A percentile compares a stretch with the other conserved stretches of the same genome.
These are phyloP conservation scores for Amaurobius ferox DNA, from an alignment of 2,888 invertebrate genomes.

Conservation along the genomic window DNA sequence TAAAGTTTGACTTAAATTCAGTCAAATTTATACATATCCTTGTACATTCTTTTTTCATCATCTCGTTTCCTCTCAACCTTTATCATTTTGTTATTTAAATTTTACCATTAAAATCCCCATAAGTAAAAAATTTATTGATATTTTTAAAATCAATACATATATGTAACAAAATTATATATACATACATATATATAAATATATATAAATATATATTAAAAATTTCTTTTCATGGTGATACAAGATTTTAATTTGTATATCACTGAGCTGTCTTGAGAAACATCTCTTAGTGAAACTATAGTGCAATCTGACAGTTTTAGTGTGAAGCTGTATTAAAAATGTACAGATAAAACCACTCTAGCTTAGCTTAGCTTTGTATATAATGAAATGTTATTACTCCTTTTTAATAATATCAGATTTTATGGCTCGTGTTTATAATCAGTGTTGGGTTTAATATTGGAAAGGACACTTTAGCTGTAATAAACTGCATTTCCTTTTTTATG, in stretches of 20 bases:
- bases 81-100: too few relatives aligned
- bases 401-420: conserved; percentile 64
- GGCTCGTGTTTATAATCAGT: conserved; percentile 56
- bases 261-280: conserved; percentile 11
- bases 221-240: not conserved
- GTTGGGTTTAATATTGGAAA: conserved; percentile 28
- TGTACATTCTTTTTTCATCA: too few relatives aligned
- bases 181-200: too few relatives aligned
- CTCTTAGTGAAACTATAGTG: conserved; percentile 44
- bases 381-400: conserved; percentile 62
- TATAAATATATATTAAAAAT: not conserved
- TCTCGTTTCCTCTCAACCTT: too few relatives aligned
- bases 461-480: conserved; percentile 12
- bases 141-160: too few relatives aligned
- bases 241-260: conserved; percentile 14
- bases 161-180: too few relatives aligned
- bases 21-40: too few relatives aligned
- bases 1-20: too few relatives aligned
- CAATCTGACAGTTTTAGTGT: conserved; percentile 55
- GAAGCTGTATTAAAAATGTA: conserved; percentile 59
- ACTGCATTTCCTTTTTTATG: not conserved
- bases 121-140: too few relatives aligned
- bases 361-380: conserved; percentile 61
- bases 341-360: conserved; percentile 58
- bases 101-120: too few relatives aligned